phyloP scores from a whole-genome alignment of 2,797 vertebrate species.

The Adelosebastes latens region DNA sequence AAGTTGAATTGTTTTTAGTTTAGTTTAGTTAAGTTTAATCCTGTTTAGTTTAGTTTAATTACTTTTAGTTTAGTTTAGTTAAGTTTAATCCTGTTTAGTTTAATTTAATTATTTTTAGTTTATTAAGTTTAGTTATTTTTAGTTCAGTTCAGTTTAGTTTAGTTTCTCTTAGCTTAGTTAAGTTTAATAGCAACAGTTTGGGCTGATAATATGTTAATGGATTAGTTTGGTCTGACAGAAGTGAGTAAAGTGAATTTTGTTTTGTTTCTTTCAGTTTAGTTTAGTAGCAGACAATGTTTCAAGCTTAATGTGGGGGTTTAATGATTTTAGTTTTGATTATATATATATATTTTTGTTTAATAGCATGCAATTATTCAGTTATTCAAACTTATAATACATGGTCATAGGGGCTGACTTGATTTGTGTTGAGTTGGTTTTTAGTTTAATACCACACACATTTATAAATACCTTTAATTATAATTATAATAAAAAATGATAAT shows the following conservation, averaged over 20 bases:
- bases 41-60: too few species aligned
- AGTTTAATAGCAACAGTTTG: too few species aligned
- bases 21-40: too few species aligned
- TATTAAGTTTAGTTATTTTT: accelerated
- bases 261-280: neutral
- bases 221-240: too few species aligned
- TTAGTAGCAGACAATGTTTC: neutral
- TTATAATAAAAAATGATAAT: too few species aligned
- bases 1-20: too few species aligned
- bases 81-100: too few species aligned
- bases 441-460: neutral
- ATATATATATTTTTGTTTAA: neutral
- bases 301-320: neutral
- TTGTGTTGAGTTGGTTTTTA: neutral
- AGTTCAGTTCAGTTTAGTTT: too few species aligned
- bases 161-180: too few species aligned
- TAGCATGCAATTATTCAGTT: neutral
- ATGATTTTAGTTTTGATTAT: neutral
- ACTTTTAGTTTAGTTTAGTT: too few species aligned
- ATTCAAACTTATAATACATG: neutral
- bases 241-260: neutral
- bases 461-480: neutral
- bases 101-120: too few species aligned
- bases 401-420: neutral
- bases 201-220: too few species aligned